phyloP scores from a whole-genome alignment of 2,113 vertebrate species.

The Perognathus longimembris region DNA sequence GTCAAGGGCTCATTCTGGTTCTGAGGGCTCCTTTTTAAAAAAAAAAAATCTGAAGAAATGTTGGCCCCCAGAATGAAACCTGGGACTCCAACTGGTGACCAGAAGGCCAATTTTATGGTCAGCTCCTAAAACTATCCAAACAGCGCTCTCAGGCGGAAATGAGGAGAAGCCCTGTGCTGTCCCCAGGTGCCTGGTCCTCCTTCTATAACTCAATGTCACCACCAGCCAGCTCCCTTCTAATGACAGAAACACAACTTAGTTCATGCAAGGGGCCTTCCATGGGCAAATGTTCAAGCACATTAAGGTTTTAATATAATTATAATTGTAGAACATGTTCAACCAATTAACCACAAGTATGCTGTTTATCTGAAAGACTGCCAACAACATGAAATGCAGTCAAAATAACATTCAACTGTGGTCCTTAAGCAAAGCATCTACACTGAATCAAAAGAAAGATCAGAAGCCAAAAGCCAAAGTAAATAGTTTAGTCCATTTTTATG shows the following conservation, averaged over 20 bases:
- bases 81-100: neutral
- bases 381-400: slow-evolving; percentile 82
- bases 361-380: slow-evolving; percentile 87
- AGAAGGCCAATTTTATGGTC: slow-evolving; percentile 35
- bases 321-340: slow-evolving; percentile 85
- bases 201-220: slow-evolving; percentile 30
- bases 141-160: neutral
- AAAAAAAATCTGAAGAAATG: slow-evolving; percentile 63
- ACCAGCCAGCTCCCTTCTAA: slow-evolving; percentile 57
- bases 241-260: slow-evolving; percentile 72
- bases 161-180: neutral
- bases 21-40: neutral
- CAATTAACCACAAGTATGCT: slow-evolving; percentile 88
- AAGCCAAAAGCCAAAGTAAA: slow-evolving; percentile 81
- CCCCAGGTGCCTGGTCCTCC: neutral
- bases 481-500: slow-evolving; percentile 82
- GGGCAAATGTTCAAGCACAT: slow-evolving; percentile 85
- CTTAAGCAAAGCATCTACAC: slow-evolving; percentile 77
- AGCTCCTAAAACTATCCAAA: slow-evolving; percentile 45
- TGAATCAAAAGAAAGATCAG: slow-evolving; percentile 77
- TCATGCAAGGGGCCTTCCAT: slow-evolving; percentile 74
- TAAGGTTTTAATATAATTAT: slow-evolving; percentile 86
- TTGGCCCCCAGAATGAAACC: slow-evolving; percentile 37
- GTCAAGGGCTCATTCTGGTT: slow-evolving; percentile 58
- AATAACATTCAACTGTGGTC: slow-evolving; percentile 75